Base-by-base conservation (phyloP, 2,113 vertebrate species). In the Rhinolophus sinicus region DNA sequence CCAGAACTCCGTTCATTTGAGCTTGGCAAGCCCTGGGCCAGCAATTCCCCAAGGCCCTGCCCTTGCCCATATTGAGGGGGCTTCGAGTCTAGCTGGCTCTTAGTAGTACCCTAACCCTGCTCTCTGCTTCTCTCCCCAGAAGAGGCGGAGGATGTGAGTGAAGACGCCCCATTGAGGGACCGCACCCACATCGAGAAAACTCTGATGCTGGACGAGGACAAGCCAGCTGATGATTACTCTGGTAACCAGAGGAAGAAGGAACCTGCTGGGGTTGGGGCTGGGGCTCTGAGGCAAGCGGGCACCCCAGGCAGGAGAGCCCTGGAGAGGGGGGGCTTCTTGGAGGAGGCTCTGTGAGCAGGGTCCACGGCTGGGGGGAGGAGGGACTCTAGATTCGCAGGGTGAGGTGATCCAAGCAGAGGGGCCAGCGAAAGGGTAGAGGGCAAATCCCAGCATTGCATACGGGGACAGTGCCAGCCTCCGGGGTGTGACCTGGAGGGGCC, bases 171-270 rank as follows among this genome's bases (percentile, higher is more conserved):
- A 77, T 97, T 99, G 97, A 99, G 99, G 2, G 99, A 99, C 98
- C 99, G 99, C 95, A 99, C 99, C 97, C 99, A 99, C 98, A 99
- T 99, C 5, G 99, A 99, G 35, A 99, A 98, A 97, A 99, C 99
- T 2, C 98, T 99, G 95, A 99, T 99, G 88, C 99, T 99, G 92
- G 99, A 99, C 0, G 98, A 99, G 69, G 99, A 99, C 26, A 99
- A 99, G 54, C 99, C 99, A 10, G 93, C 99, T 0, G 99, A 99
- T 21, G 99, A 99, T 92, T 99, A 99, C 98, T 99, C 99, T 97
- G 99, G 99, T 99, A 98, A 88, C 15, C 19, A 22, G 73, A 98
- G 94, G 58, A 65, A 54, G 58, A 40, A 52, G 38, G 4, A 0
- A 6, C 12, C 0, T 1, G 16, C 28, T 19, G 19, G 64, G 40